Base-by-base conservation (phyloP, 2,888 invertebrate genomes). In the Gryllus longicercus region DNA sequence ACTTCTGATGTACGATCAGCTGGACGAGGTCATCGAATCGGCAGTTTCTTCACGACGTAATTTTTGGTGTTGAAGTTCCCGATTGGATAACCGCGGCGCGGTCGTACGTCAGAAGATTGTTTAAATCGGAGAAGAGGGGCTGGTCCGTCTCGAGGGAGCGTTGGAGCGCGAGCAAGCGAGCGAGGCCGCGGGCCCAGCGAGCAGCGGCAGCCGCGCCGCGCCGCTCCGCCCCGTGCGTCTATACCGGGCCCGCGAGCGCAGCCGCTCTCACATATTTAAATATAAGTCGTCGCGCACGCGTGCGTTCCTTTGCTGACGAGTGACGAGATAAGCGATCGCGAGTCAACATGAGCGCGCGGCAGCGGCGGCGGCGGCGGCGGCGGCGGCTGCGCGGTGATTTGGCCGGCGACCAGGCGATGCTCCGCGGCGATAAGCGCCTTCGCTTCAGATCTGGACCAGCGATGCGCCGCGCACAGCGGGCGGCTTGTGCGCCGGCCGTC, bases 341-440 rank as follows among this genome's bases (percentile, higher is more conserved):
- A 63, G 63, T 63, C 63, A 63, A 63, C 63, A 63, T 63, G n/a
- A 63, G 16, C 63, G 63, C 38, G 63, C 63, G 63, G 63, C 3
- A 11, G 63, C 11, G 63, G 63, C 16, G 63, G 63, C 11, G 63
- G 63, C 21, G 21, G 63, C 63, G 63, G 63, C n/a, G 63, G 63
- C 63, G 16, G 14, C 4, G 16, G 63, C 63, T 11, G 63, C 63
- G 63, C 63, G 63, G 63, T 63, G 63, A 63, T 63, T 63, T 63
- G 63, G 63, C 63, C n/a, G 63, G 63, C 63, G 63, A 63, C 63
- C 63, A 63, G 63, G 63, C 63, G 63, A 63, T 63, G 63, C 63
- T 14, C 14, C 63, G 63, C n/a, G 16, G 63, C 63, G 63, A 63
- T 63, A 63, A 63, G 16, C 14, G 63, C 63, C 16, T 63, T 63